Conservation (phyloP, 2,888 invertebrate species). For the Cerastis rubricosa region DNA sequence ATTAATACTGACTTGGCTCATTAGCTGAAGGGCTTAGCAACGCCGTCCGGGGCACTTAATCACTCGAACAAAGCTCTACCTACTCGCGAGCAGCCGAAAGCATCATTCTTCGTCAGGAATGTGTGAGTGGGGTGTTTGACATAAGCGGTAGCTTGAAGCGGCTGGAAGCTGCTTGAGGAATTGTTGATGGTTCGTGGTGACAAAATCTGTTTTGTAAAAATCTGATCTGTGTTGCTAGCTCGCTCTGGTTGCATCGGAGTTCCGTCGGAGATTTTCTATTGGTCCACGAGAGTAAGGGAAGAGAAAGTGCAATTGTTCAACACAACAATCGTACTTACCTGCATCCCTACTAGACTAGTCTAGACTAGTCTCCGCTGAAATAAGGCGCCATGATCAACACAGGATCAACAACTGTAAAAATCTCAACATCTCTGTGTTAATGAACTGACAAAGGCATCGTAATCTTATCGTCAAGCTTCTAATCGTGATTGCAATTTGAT, state of each 20-base stretch:
- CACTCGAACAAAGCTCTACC: constrained; percentile 90
- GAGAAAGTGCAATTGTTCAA: not conserved
- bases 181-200: not conserved
- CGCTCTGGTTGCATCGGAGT: no score
- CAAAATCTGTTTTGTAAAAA: not conserved
- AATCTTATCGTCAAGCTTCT: not conserved
- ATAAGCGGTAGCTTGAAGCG: constrained; percentile 56
- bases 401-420: not conserved
- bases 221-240: not conserved
- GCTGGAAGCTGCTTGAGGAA: constrained; percentile 37
- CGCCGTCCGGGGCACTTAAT: constrained; percentile 87
- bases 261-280: not conserved
- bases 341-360: not conserved
- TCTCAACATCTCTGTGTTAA: not conserved
- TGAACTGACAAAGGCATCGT: not conserved
- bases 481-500: not conserved
- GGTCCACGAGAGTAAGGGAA: not conserved
- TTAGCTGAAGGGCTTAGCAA: constrained; percentile 90
- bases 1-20: constrained; percentile 90
- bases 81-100: constrained; percentile 89
- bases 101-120: constrained; percentile 91
- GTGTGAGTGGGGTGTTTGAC: constrained; percentile 76
- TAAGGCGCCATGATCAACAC: not conserved
- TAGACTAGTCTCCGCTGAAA: not conserved
- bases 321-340: not conserved